Evolutionary conservation across 2,888 invertebrate species (phyloP).

Genomic region (Plagiodera versicolora): DNA sequence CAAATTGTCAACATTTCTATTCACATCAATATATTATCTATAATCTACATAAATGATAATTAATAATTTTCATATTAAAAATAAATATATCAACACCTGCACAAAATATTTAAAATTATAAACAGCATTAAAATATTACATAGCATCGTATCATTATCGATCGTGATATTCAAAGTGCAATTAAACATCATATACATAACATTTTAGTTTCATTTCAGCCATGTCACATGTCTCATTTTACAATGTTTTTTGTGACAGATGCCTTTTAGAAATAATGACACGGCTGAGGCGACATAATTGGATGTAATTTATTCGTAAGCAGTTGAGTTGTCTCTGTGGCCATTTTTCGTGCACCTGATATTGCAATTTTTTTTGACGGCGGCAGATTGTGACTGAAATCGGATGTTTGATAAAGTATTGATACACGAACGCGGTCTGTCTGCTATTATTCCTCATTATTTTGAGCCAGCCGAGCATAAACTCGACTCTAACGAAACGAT

Average conservation of each 20-base stretch:
- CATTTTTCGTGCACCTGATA: conserved; percentile 23
- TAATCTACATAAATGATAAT: too few species aligned
- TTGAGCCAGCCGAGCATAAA: not conserved
- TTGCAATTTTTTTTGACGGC: conserved; percentile 13
- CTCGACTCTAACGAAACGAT: not conserved
- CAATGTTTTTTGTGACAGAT: conserved; percentile 14
- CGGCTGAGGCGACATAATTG: not conserved
- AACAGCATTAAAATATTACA: conserved; percentile 4
- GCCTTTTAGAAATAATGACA: conserved; percentile 9
- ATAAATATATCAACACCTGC: too few species aligned
- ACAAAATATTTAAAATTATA: not conserved
- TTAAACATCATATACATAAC: conserved; percentile 5
- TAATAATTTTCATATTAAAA: too few species aligned
- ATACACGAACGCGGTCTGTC: not conserved
- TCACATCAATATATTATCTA: too few species aligned
- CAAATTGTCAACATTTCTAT: too few species aligned
- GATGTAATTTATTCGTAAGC: conserved; percentile 18
- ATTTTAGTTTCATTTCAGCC: conserved; percentile 2
- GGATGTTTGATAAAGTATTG: conserved; percentile 1
- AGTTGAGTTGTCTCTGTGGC: conserved; percentile 17
- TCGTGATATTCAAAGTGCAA: conserved; percentile 8
- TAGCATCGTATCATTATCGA: not conserved
- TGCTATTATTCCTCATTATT: not conserved
- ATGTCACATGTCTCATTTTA: not conserved
- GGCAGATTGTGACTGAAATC: conserved; percentile 7